These are phyloP conservation scores for Diplazon laetatorius DNA, from an alignment of 2,888 invertebrate genomes.

Conservation along the genomic window DNA sequence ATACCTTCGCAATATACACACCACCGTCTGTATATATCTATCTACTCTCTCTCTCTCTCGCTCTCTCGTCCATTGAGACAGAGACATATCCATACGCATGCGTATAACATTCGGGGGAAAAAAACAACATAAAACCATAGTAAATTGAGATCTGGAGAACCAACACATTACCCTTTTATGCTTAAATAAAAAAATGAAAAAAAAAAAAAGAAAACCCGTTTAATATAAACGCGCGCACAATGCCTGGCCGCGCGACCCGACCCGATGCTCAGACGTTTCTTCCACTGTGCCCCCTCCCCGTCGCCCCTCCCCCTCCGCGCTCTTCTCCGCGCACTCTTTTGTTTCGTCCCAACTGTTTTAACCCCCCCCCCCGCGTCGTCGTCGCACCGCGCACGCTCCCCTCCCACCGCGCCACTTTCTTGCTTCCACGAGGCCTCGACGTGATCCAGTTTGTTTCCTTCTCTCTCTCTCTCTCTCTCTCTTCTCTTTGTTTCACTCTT, in stretches of 20 bases:
- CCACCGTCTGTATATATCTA: conserved; percentile 33
- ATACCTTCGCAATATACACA: conserved; percentile 1
- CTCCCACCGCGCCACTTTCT: conserved; percentile 43
- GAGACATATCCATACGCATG: conserved; percentile 15
- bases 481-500: conserved; percentile 56
- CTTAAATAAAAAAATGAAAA: conserved; percentile 59
- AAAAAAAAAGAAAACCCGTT: conserved; percentile 71
- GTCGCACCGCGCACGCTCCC: conserved; percentile 38
- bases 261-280: conserved; percentile 79
- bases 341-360: conserved; percentile 80
- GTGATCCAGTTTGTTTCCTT: conserved; percentile 58
- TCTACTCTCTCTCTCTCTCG: no score
- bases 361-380: conserved; percentile 60
- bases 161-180: conserved; percentile 79
- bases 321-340: conserved; percentile 74
- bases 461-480: conserved; percentile 52
- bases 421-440: conserved; percentile 43
- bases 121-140: conserved; percentile 40
- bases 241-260: conserved; percentile 65
- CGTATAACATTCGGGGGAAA: conserved; percentile 52
- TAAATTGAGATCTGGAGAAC: conserved; percentile 66
- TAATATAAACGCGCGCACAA: conserved; percentile 73
- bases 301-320: conserved; percentile 32
- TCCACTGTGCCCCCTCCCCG: conserved; percentile 65
- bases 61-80: conserved; percentile 33